Conservation (phyloP, 2,797 vertebrate species). For the Cyprinella venusta region DNA sequence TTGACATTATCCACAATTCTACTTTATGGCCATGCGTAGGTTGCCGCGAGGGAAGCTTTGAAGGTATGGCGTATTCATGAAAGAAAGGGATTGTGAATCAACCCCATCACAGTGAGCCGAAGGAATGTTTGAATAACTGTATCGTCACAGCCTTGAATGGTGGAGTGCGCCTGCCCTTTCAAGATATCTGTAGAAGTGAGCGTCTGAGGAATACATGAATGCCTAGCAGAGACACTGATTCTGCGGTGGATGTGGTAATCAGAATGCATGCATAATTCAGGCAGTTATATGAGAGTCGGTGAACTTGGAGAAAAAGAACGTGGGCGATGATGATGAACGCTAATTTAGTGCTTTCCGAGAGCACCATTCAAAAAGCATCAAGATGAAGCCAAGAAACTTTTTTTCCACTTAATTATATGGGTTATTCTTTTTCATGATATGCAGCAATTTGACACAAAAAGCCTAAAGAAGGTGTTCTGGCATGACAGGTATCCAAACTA, state of each 20-base stretch:
- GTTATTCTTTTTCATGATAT: slow-evolving; percentile 17
- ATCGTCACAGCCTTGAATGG: slow-evolving; percentile 32
- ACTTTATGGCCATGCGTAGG: neutral
- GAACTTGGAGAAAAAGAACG: slow-evolving; percentile 32
- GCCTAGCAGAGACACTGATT: slow-evolving; percentile 50
- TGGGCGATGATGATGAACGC: slow-evolving; percentile 55
- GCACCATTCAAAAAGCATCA: slow-evolving; percentile 18
- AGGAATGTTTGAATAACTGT: slow-evolving; percentile 39
- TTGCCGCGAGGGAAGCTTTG: slow-evolving; percentile 9
- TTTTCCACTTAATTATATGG: slow-evolving; percentile 12
- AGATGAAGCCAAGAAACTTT: slow-evolving; percentile 23
- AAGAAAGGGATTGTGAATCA: slow-evolving; percentile 36
- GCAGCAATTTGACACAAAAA: slow-evolving; percentile 22
- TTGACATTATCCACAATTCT: neutral
- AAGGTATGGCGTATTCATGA: slow-evolving; percentile 16
- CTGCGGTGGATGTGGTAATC: slow-evolving; percentile 45
- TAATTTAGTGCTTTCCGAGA: slow-evolving; percentile 39
- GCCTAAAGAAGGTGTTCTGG: neutral
- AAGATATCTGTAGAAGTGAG: slow-evolving; percentile 51
- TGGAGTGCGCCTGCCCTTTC: slow-evolving; percentile 48
- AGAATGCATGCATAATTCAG: slow-evolving; percentile 60
- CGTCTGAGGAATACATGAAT: slow-evolving; percentile 49
- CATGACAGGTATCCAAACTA: neutral
- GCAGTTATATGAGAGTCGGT: slow-evolving; percentile 35
- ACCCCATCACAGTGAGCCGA: slow-evolving; percentile 40